Percentiles rank a stretch among this genome's conserved stretches.
Evolutionary conservation across 2,888 invertebrate species (phyloP).

Genomic region (Abrostola triplasia): DNA sequence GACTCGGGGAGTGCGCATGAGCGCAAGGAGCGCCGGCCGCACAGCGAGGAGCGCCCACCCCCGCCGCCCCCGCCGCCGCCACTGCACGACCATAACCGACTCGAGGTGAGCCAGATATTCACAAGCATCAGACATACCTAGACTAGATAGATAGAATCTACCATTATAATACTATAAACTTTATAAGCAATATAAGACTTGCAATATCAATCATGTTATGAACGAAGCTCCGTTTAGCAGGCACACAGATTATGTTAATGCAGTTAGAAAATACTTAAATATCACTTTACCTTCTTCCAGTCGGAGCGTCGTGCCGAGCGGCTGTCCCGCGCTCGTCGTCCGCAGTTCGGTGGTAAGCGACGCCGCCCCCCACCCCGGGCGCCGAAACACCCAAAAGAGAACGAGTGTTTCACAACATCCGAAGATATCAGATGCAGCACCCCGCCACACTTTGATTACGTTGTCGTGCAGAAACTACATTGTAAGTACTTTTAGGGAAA

Average conservation of each 20-base stretch:
- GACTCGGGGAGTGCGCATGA: conserved; percentile 87
- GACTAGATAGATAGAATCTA: not conserved
- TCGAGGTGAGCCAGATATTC: conserved; percentile 70
- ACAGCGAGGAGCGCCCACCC: conserved; percentile 83
- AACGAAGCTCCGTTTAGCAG: no score
- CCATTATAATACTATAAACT: not conserved
- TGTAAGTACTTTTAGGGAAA: conserved; percentile 63
- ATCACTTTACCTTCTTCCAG: conserved; percentile 58
- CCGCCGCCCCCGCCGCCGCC: conserved; percentile 82
- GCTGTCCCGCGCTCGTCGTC: conserved; percentile 80
- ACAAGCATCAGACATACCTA: no score
- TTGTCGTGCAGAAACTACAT: conserved; percentile 77
- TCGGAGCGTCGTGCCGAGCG: conserved; percentile 84
- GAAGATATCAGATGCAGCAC: conserved; percentile 77
- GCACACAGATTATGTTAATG: no score
- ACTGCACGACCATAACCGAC: conserved; percentile 81
- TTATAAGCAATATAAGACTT: no score
- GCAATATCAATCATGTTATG: no score
- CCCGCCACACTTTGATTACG: conserved; percentile 79
- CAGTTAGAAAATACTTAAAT: not conserved
- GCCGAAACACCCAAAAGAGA: conserved; percentile 78
- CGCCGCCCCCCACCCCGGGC: conserved; percentile 75
- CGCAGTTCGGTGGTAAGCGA: conserved; percentile 78
- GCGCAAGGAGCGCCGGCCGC: conserved; percentile 83
- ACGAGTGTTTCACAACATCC: conserved; percentile 70